These are phyloP conservation scores for Epiperipatus broadwayi DNA, from an alignment of 2,888 invertebrate species.

Conservation along the genomic window DNA sequence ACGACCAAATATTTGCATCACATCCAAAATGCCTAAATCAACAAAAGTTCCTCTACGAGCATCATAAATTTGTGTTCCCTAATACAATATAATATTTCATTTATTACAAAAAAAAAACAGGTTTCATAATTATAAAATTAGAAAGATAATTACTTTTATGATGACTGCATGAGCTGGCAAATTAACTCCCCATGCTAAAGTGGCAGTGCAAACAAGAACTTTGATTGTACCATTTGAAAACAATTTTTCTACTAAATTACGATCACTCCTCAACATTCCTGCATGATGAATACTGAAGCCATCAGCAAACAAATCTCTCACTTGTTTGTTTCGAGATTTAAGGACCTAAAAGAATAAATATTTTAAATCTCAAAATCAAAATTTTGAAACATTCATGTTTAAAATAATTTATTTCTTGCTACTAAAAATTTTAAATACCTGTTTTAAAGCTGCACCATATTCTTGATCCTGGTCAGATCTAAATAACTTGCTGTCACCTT, in stretches of 20 bases:
- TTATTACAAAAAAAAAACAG: slow-evolving; percentile 13
- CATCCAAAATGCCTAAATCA: slow-evolving; percentile 88
- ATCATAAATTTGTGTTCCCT: slow-evolving; percentile 95
- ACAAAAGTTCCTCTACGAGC: slow-evolving; percentile 80
- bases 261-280: slow-evolving; percentile 70
- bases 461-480: slow-evolving; percentile 39
- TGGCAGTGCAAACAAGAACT: slow-evolving; percentile 83
- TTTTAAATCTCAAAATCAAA: no score
- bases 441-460: slow-evolving; percentile 45
- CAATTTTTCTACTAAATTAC: slow-evolving; percentile 67
- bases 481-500: slow-evolving; percentile 49
- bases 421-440: slow-evolving; percentile 16
- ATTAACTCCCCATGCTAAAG: slow-evolving; percentile 98
- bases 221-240: slow-evolving; percentile 70
- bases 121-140: background rate
- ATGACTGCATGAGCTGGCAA: slow-evolving; percentile 94
- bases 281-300: slow-evolving; percentile 94
- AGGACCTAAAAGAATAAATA: no score
- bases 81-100: slow-evolving; percentile 20
- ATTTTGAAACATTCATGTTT: no score
- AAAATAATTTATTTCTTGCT: background rate
- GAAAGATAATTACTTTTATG: slow-evolving; percentile 45
- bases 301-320: slow-evolving; percentile 59
- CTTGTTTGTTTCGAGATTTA: slow-evolving; percentile 57
- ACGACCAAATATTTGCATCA: slow-evolving; percentile 92